phyloP scores from a whole-genome alignment of 2,888 invertebrate species.

The Amiota minor region DNA sequence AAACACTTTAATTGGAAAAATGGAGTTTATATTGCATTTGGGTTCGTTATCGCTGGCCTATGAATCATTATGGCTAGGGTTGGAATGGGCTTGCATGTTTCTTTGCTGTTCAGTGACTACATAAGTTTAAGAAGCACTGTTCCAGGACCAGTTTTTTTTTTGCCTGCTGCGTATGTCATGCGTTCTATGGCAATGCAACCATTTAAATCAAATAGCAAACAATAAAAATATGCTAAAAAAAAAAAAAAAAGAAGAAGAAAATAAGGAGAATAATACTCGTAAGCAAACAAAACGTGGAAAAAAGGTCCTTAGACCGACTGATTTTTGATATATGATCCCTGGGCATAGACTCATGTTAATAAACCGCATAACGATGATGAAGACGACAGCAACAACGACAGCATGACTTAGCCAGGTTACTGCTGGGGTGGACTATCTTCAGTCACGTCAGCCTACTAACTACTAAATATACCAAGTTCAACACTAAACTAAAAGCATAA shows the following conservation, averaged over 20 bases:
- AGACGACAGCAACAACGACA: not conserved
- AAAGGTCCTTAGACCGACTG: constrained; percentile 10
- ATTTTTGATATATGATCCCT: constrained; percentile 29
- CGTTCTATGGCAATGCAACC: not conserved
- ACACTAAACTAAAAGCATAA: too few relatives aligned
- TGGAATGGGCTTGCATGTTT: too few relatives aligned
- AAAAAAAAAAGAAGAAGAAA: constrained; percentile 26
- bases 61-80: too few relatives aligned
- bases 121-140: too few relatives aligned
- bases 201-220: constrained; percentile 1
- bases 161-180: not conserved
- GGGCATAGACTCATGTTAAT: constrained; percentile 28
- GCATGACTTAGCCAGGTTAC: not conserved
- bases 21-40: too few relatives aligned
- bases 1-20: too few relatives aligned
- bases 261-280: not conserved
- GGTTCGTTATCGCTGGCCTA: too few relatives aligned
- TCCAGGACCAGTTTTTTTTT: too few relatives aligned
- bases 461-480: too few relatives aligned
- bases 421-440: too few relatives aligned
- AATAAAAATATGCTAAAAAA: constrained; percentile 31
- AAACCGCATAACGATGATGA: constrained; percentile 20
- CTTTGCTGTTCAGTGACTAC: too few relatives aligned
- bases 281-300: constrained; percentile 7
- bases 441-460: too few relatives aligned